Evolutionary conservation across 2,888 invertebrate species (phyloP).

Genomic region (Perithous albicinctus): DNA sequence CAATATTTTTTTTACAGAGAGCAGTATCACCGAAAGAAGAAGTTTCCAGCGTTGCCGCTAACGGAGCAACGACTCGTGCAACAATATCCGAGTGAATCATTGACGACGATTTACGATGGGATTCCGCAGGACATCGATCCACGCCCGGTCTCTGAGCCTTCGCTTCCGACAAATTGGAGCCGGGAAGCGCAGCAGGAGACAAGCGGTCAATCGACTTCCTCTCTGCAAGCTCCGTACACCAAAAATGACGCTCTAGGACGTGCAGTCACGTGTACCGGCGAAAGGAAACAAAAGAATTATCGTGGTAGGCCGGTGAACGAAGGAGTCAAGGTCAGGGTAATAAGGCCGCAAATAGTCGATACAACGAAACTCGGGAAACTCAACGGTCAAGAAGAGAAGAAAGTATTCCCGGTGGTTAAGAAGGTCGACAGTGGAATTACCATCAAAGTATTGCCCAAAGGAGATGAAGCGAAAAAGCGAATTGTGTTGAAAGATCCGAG

Average conservation of each 20-base stretch:
- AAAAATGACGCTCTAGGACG: constrained; percentile 62
- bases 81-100: constrained; percentile 76
- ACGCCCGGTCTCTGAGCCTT: constrained; percentile 73
- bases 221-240: constrained; percentile 70
- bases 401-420: constrained; percentile 75
- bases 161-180: constrained; percentile 69
- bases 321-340: constrained; percentile 69
- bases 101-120: constrained; percentile 74
- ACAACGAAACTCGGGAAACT: constrained; percentile 73
- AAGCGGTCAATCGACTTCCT: background rate
- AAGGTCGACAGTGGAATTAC: constrained; percentile 77
- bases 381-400: constrained; percentile 64
- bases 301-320: constrained; percentile 74
- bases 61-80: constrained; percentile 74
- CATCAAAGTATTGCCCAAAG: constrained; percentile 75
- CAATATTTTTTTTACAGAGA: constrained; percentile 71
- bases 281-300: constrained; percentile 77
- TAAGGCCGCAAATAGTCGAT: constrained; percentile 77
- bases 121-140: constrained; percentile 76
- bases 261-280: constrained; percentile 8
- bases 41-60: constrained; percentile 76
- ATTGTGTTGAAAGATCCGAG: constrained; percentile 79
- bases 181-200: constrained; percentile 14
- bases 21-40: constrained; percentile 79
- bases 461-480: constrained; percentile 73